phyloP scores from a whole-genome alignment of 2,113 vertebrate genomes.

The Lamprologus lemairii region DNA sequence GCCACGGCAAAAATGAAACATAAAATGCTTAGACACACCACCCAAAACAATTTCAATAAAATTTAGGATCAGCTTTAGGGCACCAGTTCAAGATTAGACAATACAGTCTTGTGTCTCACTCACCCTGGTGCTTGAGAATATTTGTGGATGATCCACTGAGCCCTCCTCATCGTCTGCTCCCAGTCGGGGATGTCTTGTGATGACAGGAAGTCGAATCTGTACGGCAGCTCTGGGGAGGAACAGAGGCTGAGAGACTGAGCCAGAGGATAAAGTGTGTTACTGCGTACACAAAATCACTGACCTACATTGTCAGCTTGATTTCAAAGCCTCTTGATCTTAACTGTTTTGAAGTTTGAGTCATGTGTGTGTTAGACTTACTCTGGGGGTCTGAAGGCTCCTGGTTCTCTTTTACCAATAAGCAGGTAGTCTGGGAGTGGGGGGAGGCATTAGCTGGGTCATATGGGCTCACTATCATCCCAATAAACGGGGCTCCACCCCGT shows the following conservation, averaged over 20 bases:
- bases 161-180: constrained; percentile 85
- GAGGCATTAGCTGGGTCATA: constrained; percentile 89
- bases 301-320: neutral
- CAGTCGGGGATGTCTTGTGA: constrained; percentile 83
- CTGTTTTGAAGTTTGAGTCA: neutral
- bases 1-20: neutral
- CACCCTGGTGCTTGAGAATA: constrained; percentile 83
- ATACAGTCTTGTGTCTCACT: neutral
- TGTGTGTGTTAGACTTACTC: constrained; percentile 73
- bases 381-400: constrained; percentile 75
- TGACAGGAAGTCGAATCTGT: constrained; percentile 85
- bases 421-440: constrained; percentile 90
- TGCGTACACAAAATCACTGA: neutral
- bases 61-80: neutral
- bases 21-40: neutral
- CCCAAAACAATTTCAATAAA: neutral
- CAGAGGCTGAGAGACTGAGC: neutral
- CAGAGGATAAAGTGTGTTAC: neutral
- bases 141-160: constrained; percentile 91
- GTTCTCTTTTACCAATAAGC: constrained; percentile 87
- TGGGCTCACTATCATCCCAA: constrained; percentile 97
- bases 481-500: constrained; percentile 91
- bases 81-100: neutral
- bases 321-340: neutral
- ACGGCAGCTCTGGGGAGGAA: constrained; percentile 81